A percentile compares a stretch with the other conserved stretches of the same genome.
Evolutionary conservation across 2,797 vertebrate genomes (phyloP).

Genomic region (Trematomus bernacchii): DNA sequence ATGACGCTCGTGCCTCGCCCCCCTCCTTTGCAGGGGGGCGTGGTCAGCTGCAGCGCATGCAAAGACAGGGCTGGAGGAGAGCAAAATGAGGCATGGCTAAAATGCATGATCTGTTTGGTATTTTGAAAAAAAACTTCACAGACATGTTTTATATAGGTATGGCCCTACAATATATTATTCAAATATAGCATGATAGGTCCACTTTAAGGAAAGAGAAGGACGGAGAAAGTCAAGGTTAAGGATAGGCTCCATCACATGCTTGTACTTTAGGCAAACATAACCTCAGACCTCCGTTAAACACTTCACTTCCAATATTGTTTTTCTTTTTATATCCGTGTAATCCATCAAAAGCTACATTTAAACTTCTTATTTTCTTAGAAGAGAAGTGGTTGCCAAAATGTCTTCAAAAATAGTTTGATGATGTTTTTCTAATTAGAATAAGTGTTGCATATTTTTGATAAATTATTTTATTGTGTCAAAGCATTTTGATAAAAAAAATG

Average conservation of each 20-base stretch:
- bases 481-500: constrained; percentile 7
- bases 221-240: constrained; percentile 51
- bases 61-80: too few relatives aligned
- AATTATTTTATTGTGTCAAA: constrained; percentile 27
- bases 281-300: constrained; percentile 7
- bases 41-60: too few relatives aligned
- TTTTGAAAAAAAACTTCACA: too few relatives aligned
- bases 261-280: constrained; percentile 28
- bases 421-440: constrained; percentile 9
- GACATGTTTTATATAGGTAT: too few relatives aligned
- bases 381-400: background rate
- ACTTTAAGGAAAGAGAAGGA: constrained; percentile 15
- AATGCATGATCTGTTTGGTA: too few relatives aligned
- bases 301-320: background rate
- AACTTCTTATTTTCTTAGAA: constrained; percentile 8
- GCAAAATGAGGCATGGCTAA: too few relatives aligned
- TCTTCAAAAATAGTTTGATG: background rate
- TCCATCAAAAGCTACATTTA: constrained; percentile 8
- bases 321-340: background rate
- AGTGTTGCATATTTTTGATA: background rate
- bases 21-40: too few relatives aligned
- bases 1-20: too few relatives aligned
- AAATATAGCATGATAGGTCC: too few relatives aligned
- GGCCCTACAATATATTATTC: too few relatives aligned
- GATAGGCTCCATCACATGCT: background rate